Conservation (phyloP, 2,797 vertebrate genomes). For the Vultur gryphus region DNA sequence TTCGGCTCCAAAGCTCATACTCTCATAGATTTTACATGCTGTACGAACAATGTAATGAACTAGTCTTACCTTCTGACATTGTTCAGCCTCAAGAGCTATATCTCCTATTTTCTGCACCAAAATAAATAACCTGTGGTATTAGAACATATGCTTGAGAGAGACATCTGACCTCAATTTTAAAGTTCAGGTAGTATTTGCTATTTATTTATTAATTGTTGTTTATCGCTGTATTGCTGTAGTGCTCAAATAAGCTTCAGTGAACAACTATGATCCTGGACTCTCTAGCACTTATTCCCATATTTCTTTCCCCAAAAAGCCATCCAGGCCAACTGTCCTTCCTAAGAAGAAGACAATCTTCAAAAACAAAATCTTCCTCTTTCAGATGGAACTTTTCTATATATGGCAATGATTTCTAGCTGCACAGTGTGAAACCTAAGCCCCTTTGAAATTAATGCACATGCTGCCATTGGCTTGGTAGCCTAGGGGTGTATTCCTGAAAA, state of each 20-base stretch:
- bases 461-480: not conserved
- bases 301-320: not conserved
- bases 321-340: not conserved
- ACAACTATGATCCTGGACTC: not conserved
- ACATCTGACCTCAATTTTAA: not conserved
- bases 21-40: not conserved
- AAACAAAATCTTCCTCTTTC: not conserved
- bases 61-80: not conserved
- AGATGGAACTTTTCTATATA: not conserved
- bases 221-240: not conserved
- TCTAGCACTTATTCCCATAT: not conserved
- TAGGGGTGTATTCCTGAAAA: not conserved
- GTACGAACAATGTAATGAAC: not conserved
- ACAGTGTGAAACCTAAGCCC: not conserved
- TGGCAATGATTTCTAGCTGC: not conserved
- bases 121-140: not conserved
- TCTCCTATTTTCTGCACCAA: not conserved
- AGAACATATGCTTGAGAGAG: not conserved
- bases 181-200: not conserved
- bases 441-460: not conserved
- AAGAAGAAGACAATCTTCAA: not conserved
- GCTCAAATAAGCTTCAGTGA: not conserved
- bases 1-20: not conserved
- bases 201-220: not conserved
- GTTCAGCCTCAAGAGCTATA: not conserved